Evolutionary conservation across 1,140 invertebrate species (phyloP).

Genomic region (Harpegnathos saltator): DNA sequence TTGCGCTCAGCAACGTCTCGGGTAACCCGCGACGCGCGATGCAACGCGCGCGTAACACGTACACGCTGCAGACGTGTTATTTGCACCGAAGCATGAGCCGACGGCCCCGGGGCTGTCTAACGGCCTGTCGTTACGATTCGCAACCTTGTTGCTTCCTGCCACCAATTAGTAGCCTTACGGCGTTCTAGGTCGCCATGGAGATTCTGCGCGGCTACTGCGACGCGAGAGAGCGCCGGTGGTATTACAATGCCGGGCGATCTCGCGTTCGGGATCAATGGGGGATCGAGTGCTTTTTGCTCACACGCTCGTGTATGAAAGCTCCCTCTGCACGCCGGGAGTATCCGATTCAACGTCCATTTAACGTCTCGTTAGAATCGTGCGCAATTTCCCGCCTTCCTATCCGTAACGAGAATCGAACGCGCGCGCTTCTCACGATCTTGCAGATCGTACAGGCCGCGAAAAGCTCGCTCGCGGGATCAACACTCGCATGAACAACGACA

Average conservation of each 20-base stretch:
- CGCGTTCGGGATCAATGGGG: slow-evolving; percentile 34
- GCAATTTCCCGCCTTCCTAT: too few species aligned
- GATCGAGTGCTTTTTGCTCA: slow-evolving; percentile 5
- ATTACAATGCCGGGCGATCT: slow-evolving; percentile 6
- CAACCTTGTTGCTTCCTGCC: slow-evolving; percentile 50
- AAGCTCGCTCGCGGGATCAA: too few species aligned
- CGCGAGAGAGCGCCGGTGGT: not conserved
- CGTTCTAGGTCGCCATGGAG: slow-evolving; percentile 30
- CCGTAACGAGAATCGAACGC: too few species aligned
- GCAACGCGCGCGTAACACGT: not conserved
- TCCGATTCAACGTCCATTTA: not conserved
- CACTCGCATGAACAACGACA: too few species aligned
- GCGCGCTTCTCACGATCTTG: too few species aligned
- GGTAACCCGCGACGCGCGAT: slow-evolving; percentile 25
- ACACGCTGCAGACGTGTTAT: slow-evolving; percentile 35
- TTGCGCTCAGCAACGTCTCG: slow-evolving; percentile 33
- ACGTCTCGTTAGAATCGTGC: not conserved
- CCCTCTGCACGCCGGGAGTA: not conserved
- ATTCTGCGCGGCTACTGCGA: slow-evolving; percentile 24
- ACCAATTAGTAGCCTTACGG: slow-evolving; percentile 42
- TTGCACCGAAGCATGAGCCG: slow-evolving; percentile 43
- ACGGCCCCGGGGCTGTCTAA: slow-evolving; percentile 31
- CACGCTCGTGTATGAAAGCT: not conserved
- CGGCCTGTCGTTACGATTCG: slow-evolving; percentile 58
- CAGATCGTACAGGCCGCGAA: too few species aligned